Evolutionary conservation across 2,113 vertebrate genomes (phyloP).

Genomic region (Tenrec ecaudatus): DNA sequence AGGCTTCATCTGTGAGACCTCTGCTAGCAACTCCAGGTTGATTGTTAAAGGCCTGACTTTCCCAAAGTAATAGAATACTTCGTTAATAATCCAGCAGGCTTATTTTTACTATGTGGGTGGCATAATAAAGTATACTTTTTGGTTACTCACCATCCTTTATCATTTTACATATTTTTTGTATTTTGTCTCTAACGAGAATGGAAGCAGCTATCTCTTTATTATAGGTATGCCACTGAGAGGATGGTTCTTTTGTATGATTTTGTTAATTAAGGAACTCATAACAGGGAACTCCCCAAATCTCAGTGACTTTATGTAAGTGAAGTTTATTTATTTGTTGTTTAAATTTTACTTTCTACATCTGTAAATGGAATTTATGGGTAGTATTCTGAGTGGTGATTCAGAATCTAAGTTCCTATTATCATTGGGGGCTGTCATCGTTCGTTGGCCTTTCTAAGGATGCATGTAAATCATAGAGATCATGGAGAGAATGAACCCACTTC

Average conservation of each 20-base stretch:
- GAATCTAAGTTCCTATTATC: not conserved
- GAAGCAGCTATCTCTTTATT: not conserved
- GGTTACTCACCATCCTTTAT: not conserved
- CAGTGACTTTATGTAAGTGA: not conserved
- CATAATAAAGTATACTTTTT: constrained; percentile 1
- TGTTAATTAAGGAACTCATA: constrained; percentile 16
- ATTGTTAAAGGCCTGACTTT: not conserved
- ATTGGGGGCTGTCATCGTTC: not conserved
- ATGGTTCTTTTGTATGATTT: not conserved
- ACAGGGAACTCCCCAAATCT: not conserved
- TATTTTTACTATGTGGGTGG: not conserved
- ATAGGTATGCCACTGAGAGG: not conserved
- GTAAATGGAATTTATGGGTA: not conserved
- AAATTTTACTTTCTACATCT: not conserved
- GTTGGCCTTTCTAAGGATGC: not conserved
- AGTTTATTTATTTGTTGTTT: not conserved
- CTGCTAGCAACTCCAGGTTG: not conserved
- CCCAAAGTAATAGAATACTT: too few relatives aligned
- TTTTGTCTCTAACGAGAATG: not conserved
- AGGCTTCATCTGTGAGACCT: not conserved
- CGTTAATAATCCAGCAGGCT: too few relatives aligned
- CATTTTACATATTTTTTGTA: not conserved
- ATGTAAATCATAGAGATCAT: not conserved
- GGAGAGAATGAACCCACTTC: not conserved
- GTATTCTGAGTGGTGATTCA: not conserved